Base-by-base conservation (phyloP, 1,140 invertebrate species). In the Saxidomus purpurata region DNA sequence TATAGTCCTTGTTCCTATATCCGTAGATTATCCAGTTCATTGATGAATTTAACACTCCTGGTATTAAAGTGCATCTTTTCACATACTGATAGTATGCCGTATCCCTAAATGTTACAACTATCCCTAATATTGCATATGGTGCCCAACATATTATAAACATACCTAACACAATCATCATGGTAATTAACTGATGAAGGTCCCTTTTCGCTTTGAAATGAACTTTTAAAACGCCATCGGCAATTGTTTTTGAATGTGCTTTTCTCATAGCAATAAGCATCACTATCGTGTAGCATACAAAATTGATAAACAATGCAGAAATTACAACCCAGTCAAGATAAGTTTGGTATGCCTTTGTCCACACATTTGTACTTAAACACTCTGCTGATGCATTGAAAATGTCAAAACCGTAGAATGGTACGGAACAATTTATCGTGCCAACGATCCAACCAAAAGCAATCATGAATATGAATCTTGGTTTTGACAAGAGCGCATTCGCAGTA, bases 1-100 rank as follows among this genome's bases (percentile, higher is more conserved):
- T 59, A 31, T 47, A 61, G 4, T 82, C 80, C 59, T 36, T 63
- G 59, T 82, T 82, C 19, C 80, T 59, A 36, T 82, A 82, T 22
- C 80, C 80, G 31, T 82, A 82, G 15, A 82, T 82, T 15, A 82
- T 67, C 80, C 80, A 82, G 38, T 82, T 82, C 11, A 82, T 43
- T 17, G 25, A 52, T 6, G 80, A 82, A 67, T 82, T 82, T 6
- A 61, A 61, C 22, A 82, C 11, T n/a, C 80, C 80, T n/a, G 80
- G 80, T 36, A 82, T 40, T 28, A 82, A 22, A 3, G 80, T 36
- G 19, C 59, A 82, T 19, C 59, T 13, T 61, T 82, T 82, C 11
- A 82, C 38, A 40, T 63, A 82, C 22, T 61, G 31, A 40, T 22
- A 31, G 15, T 82, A 34, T n/a, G 31, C 22, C 1, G 52, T 38